Percentiles rank a stretch among this genome's conserved stretches.
Evolutionary conservation across 2,797 vertebrate species (phyloP).

Genomic region (Mormyrops attenuatus): DNA sequence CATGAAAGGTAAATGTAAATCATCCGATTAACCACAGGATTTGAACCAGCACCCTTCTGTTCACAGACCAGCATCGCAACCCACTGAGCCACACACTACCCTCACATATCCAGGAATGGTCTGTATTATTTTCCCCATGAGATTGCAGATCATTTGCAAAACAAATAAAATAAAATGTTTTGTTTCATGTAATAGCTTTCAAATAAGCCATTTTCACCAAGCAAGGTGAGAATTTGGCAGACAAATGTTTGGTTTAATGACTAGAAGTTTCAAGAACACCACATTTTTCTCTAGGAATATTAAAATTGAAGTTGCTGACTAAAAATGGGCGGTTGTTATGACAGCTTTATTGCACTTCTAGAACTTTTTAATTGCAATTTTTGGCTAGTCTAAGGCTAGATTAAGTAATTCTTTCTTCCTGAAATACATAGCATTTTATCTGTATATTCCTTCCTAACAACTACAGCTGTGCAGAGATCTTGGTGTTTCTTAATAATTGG

Average conservation of each 20-base stretch:
- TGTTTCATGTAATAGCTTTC: neutral
- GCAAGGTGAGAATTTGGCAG: neutral
- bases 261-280: neutral
- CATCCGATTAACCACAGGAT: neutral
- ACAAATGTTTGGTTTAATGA: neutral
- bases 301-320: neutral
- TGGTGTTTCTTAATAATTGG: neutral
- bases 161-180: neutral
- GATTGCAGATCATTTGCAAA: neutral
- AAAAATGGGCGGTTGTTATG: neutral
- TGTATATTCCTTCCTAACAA: neutral
- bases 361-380: neutral
- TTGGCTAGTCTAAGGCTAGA: neutral
- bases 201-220: neutral
- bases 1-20: neutral
- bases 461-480: neutral
- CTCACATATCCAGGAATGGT: neutral
- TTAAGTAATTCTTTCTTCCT: neutral
- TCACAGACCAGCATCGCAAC: neutral
- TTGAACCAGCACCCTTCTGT: neutral
- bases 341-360: neutral
- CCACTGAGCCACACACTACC: neutral
- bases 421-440: neutral
- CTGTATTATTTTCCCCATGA: neutral
- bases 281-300: slow-evolving; percentile 5